phyloP scores from a whole-genome alignment of 2,113 vertebrate species.

The pig (Sus scrofa) region DNA sequence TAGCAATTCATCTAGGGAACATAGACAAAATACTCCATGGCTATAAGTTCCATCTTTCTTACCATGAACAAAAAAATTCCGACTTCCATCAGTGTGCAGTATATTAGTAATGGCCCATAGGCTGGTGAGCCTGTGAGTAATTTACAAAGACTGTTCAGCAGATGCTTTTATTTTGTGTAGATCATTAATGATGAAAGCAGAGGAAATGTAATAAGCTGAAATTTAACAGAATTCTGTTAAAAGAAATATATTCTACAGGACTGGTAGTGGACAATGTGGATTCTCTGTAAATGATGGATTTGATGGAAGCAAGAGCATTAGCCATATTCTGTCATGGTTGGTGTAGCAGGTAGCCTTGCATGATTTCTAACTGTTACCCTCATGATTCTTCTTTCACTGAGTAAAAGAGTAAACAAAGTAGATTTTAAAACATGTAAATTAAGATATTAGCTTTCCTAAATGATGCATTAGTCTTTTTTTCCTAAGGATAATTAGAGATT shows the following conservation, averaged over 20 bases:
- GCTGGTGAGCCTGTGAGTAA: neutral
- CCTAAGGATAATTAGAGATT: neutral
- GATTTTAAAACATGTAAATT: neutral
- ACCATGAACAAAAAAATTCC: neutral
- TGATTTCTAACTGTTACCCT: neutral
- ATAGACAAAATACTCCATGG: neutral
- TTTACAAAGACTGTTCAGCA: neutral
- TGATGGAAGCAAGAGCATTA: neutral
- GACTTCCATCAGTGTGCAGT: neutral
- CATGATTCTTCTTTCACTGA: neutral
- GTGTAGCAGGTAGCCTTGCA: accelerated
- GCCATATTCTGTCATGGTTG: neutral
- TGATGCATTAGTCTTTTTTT: neutral
- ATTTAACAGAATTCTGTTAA: neutral
- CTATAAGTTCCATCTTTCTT: neutral
- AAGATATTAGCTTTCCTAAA: neutral
- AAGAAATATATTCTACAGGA: neutral
- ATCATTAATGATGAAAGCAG: neutral
- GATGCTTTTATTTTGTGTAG: slow-evolving; percentile 3
- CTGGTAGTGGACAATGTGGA: neutral
- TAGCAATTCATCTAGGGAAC: neutral
- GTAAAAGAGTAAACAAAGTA: neutral
- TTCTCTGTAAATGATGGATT: neutral
- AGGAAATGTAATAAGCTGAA: neutral
- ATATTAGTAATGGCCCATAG: neutral